These are phyloP conservation scores for Heteromormyrus szaboi DNA, from an alignment of 2,797 vertebrate genomes.

Conservation along the genomic window DNA sequence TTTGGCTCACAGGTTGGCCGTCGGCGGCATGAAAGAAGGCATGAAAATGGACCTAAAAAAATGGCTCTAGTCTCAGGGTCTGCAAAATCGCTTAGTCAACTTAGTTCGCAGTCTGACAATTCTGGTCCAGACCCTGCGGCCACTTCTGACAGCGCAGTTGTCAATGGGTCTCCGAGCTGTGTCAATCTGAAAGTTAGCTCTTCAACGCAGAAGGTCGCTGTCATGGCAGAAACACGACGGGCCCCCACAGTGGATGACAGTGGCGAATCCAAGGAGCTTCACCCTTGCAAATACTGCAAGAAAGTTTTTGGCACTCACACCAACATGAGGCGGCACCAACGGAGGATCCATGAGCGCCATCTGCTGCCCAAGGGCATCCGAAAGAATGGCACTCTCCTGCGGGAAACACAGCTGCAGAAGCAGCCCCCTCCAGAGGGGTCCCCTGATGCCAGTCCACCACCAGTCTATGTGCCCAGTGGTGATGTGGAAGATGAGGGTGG, in stretches of 20 bases:
- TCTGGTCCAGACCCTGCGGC: conserved; percentile 38
- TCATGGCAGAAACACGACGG: conserved; percentile 29
- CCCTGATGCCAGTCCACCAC: conserved; percentile 22
- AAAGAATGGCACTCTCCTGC: conserved; percentile 58
- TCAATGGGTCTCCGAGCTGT: conserved; percentile 15
- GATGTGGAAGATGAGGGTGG: conserved; percentile 68
- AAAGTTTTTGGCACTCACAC: conserved; percentile 81
- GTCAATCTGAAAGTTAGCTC: conserved; percentile 42
- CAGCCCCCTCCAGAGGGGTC: conserved; percentile 36
- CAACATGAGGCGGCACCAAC: conserved; percentile 79
- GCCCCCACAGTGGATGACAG: conserved; percentile 53
- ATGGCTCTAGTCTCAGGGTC: conserved; percentile 16
- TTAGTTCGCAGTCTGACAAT: conserved; percentile 34
- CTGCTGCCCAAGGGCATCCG: conserved; percentile 66
- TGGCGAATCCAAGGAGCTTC: conserved; percentile 60
- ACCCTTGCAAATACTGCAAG: conserved; percentile 81
- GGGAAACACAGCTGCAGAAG: conserved; percentile 53
- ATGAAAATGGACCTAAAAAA: conserved; percentile 63
- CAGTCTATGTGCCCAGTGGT: conserved; percentile 60
- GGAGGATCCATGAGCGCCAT: conserved; percentile 75
- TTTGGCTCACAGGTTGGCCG: conserved; percentile 71
- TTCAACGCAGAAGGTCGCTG: conserved; percentile 20
- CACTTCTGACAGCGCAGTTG: conserved; percentile 22
- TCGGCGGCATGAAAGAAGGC: conserved; percentile 69
- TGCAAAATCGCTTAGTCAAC: conserved; percentile 31